Evolutionary conservation across 2,888 invertebrate species (phyloP).

Genomic region (Clusia tigrina): DNA sequence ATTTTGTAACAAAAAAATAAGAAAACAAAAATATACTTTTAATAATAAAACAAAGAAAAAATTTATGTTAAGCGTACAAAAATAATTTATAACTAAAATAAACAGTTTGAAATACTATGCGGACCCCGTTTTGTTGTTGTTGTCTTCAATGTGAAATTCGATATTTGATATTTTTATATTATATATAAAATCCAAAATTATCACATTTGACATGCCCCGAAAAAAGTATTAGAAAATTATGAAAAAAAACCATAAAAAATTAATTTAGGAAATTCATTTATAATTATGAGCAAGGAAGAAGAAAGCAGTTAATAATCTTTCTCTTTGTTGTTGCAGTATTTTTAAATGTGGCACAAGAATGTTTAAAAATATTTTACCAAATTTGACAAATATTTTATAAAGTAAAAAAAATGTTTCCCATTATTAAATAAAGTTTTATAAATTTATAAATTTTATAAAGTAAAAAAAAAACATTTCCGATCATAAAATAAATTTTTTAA

Average conservation of each 20-base stretch:
- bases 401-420: too few species aligned
- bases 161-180: not conserved
- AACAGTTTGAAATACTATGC: not conserved
- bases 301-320: too few species aligned
- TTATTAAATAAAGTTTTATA: too few species aligned
- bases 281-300: too few species aligned
- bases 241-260: not conserved
- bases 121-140: not conserved
- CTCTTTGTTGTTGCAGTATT: too few species aligned
- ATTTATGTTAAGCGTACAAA: slow-evolving; percentile 1
- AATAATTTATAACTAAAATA: not conserved
- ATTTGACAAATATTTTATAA: too few species aligned
- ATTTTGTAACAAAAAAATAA: not conserved
- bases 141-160: not conserved
- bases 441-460: too few species aligned
- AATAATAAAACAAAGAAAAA: not conserved
- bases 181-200: slow-evolving; percentile 9
- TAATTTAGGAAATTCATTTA: not conserved
- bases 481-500: too few species aligned
- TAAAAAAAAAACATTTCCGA: too few species aligned
- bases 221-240: not conserved
- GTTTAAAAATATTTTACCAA: too few species aligned
- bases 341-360: too few species aligned
- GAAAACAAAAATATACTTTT: slow-evolving; percentile 1
- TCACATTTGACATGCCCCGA: not conserved